Evolutionary conservation across 2,797 vertebrate species (phyloP).

Genomic region (Taenioides sp.): DNA sequence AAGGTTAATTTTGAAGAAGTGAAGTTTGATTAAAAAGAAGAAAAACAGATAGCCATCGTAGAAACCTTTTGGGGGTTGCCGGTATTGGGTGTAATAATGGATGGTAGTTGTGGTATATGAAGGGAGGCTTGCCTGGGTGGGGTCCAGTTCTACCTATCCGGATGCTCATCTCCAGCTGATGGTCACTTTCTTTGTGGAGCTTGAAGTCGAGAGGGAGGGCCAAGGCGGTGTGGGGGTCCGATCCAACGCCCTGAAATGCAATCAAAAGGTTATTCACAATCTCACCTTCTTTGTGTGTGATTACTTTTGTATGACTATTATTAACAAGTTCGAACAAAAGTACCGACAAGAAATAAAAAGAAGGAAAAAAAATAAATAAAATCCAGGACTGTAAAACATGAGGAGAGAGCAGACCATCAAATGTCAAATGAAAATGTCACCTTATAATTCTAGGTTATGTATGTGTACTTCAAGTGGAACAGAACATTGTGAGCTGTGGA

Average conservation of each 20-base stretch:
- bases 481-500: no score
- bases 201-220: conserved; percentile 73
- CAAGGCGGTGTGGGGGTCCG: conserved; percentile 79
- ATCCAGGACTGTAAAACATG: no score
- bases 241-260: conserved; percentile 77
- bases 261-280: neutral
- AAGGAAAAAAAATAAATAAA: no score
- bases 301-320: no score
- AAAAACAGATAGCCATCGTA: neutral
- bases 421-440: no score
- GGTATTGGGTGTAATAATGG: neutral
- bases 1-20: neutral
- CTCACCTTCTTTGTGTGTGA: no score
- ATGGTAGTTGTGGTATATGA: conserved; percentile 74
- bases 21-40: neutral
- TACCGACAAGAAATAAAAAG: no score
- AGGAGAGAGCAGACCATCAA: no score
- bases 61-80: neutral
- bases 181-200: conserved; percentile 78
- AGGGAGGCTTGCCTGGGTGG: conserved; percentile 92
- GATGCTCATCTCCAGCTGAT: conserved; percentile 84
- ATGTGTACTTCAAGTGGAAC: no score
- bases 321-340: no score
- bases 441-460: no score
- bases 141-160: conserved; percentile 92